Evolutionary conservation across 2,797 vertebrate species (phyloP), one percentile per base, ranked within the genome.

Genomic region (Crocodylus rhombifer): DNA sequence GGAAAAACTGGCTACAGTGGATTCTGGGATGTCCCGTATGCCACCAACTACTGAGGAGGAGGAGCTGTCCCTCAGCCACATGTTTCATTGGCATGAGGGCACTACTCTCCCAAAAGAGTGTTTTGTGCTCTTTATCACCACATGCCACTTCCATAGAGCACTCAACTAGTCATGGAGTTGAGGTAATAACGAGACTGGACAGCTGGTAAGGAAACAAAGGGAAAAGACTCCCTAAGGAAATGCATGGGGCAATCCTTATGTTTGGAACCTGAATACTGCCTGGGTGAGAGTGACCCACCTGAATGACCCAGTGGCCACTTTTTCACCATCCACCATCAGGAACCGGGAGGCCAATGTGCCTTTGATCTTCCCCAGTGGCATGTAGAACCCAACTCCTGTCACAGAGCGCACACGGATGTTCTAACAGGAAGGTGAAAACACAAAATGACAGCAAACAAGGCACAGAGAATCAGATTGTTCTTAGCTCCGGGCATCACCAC

Each of bases 311-410:
- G 99, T 99, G 92, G 98, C 95, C 15, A 99, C 99, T 97, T 99
- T 99, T 73, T 99, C 99, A 77, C 99, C 99, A 81, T 99, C 99
- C 9, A 99, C 98, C 98, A 99, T 98, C 97, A 99, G 98, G 98
- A 99, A 99, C 86, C 98, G 99, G 16, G 98, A 98, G 77, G 98
- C 97, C 88, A 99, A 7, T 0, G 98, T 98, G 26, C 99, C 99
- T 28, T 97, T 98, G 62, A 99, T 97, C 94, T 97, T 98, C 42
- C 99, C 99, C 33, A 97, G 96, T 15, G 98, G 98, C 98, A 99
- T 94, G 69, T 96, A 97, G 93, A 99, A 98, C 77, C 99, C 99
- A 8, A 98, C 77, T 33, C 99, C 99, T 78, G 97, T 98, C 79
- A 99, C 98, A 0, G 97, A 98, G 84, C 99, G 98, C 87, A 98